Conservation (phyloP, 2,888 invertebrate genomes). For the Macaria notata region DNA sequence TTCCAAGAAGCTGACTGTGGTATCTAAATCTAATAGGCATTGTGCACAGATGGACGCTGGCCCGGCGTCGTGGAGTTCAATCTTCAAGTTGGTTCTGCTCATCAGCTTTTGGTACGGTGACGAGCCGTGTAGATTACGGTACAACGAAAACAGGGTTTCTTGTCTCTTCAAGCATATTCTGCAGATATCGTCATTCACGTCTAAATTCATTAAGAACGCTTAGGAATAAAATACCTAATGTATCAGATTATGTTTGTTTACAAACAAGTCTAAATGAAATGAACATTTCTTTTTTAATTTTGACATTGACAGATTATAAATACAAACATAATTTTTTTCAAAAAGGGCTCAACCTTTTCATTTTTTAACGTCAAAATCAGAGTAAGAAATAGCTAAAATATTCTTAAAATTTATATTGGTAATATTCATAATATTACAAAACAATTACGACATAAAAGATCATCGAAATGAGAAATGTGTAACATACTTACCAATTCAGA, state of each 20-base stretch:
- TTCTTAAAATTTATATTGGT: no score
- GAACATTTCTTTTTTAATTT: no score
- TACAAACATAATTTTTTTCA: no score
- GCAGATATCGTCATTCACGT: slow-evolving; percentile 40
- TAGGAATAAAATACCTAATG: background rate
- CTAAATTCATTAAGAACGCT: slow-evolving; percentile 35
- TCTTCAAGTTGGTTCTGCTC: slow-evolving; percentile 44
- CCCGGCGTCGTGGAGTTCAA: slow-evolving; percentile 46
- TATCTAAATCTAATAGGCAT: slow-evolving; percentile 53
- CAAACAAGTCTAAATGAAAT: background rate
- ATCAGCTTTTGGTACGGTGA: slow-evolving; percentile 49
- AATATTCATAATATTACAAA: no score
- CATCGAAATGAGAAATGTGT: background rate
- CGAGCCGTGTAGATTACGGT: slow-evolving; percentile 41
- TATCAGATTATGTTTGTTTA: background rate
- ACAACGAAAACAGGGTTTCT: slow-evolving; percentile 47
- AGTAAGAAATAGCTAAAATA: no score
- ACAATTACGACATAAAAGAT: no score
- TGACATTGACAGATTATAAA: no score
- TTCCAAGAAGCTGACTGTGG: slow-evolving; percentile 49
- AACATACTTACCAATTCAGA: slow-evolving; percentile 4
- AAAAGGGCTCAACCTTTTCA: no score
- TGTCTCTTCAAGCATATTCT: slow-evolving; percentile 54
- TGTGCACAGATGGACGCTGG: slow-evolving; percentile 53
- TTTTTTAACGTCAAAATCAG: no score